These are phyloP conservation scores for Drosophila robusta DNA, from an alignment of 2,888 invertebrate genomes.

Conservation along the genomic window DNA sequence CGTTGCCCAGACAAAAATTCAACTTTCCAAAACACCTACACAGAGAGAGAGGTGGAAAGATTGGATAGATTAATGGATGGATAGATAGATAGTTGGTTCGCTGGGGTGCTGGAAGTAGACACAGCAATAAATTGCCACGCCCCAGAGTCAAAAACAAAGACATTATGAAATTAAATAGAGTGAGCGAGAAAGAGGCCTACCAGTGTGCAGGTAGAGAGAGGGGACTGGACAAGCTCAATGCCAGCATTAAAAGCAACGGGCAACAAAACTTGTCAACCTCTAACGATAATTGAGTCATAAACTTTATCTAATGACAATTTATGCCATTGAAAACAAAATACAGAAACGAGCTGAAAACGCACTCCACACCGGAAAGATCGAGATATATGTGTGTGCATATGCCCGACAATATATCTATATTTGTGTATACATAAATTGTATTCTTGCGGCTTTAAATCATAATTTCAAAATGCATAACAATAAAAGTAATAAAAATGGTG, in stretches of 20 bases:
- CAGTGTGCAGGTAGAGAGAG: neutral
- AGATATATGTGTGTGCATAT: conserved; percentile 27
- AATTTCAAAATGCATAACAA: conserved; percentile 52
- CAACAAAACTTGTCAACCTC: conserved; percentile 71
- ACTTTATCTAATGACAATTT: conserved; percentile 79
- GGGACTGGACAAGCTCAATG: conserved; percentile 53
- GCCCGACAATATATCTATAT: conserved; percentile 2
- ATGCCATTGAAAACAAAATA: conserved; percentile 70
- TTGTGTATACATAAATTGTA: conserved; percentile 57
- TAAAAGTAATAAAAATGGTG: conserved; percentile 46
- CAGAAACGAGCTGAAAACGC: conserved; percentile 32
- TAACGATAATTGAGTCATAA: conserved; percentile 79
- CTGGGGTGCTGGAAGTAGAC: conserved; percentile 19
- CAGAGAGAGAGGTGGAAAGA: conserved; percentile 32
- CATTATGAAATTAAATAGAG: conserved; percentile 31
- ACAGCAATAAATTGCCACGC: conserved; percentile 58
- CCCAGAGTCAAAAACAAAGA: conserved; percentile 43
- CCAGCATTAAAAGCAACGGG: conserved; percentile 68
- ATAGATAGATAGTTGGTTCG: conserved; percentile 6
- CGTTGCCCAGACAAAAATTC: conserved; percentile 43
- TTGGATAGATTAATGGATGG: conserved; percentile 31
- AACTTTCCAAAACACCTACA: conserved; percentile 45
- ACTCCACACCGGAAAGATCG: conserved; percentile 55
- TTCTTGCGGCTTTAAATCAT: conserved; percentile 70
- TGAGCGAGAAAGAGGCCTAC: conserved; percentile 5